Conservation (phyloP, 1,140 invertebrate genomes). For the Chrysomallon squamiferum region DNA sequence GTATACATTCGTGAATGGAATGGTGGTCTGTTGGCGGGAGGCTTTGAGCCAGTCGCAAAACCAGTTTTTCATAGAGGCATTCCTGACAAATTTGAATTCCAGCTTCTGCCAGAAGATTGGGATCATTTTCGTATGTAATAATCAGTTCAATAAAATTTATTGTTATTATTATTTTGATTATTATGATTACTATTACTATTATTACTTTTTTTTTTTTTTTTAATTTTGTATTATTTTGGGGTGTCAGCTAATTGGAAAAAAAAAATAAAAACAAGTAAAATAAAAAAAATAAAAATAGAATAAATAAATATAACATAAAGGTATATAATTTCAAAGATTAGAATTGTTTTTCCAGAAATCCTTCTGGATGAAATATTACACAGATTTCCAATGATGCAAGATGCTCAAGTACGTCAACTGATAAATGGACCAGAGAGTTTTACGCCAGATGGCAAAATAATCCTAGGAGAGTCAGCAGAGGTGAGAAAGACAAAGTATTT, state of each 20-base stretch:
- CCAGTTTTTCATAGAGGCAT: slow-evolving; percentile 82
- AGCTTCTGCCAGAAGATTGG: slow-evolving; percentile 79
- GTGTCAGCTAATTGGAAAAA: background rate
- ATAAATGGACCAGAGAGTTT: slow-evolving; percentile 92
- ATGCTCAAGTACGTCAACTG: slow-evolving; percentile 75
- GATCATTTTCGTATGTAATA: slow-evolving; percentile 82
- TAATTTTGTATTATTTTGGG: too few species aligned
- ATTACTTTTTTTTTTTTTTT: background rate
- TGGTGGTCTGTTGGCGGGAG: slow-evolving; percentile 78
- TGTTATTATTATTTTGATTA: background rate
- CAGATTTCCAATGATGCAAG: slow-evolving; percentile 79
- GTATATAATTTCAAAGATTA: background rate
- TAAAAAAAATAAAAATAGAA: too few species aligned
- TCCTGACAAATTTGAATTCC: slow-evolving; percentile 66
- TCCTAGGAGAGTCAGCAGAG: slow-evolving; percentile 81
- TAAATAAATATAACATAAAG: too few species aligned
- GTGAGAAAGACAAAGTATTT: background rate
- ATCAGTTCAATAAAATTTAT: background rate
- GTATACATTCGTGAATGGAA: slow-evolving; percentile 80
- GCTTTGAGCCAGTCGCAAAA: slow-evolving; percentile 85
- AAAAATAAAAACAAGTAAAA: too few species aligned
- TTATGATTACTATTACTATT: background rate
- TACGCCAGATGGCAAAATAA: slow-evolving; percentile 76
- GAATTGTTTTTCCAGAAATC: slow-evolving; percentile 69
- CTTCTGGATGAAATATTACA: slow-evolving; percentile 84